phyloP scores from a whole-genome alignment of 2,888 invertebrate genomes.

The Rotaria magnacalcarata region DNA sequence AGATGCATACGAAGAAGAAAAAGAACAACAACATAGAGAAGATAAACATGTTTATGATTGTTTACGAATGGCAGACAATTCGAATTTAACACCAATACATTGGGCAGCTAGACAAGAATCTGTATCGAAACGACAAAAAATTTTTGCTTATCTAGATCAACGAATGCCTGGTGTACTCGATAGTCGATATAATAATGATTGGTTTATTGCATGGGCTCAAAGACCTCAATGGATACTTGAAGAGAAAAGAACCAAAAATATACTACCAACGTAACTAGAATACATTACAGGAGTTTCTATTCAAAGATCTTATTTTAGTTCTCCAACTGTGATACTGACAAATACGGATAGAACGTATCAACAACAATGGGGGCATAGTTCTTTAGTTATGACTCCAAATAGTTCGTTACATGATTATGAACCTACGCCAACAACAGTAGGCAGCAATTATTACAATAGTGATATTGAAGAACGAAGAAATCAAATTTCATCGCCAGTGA shows the following conservation, averaged over 20 bases:
- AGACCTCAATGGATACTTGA: neutral
- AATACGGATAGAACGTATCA: neutral
- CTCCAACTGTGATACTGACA: neutral
- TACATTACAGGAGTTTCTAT: no score
- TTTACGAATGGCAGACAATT: neutral
- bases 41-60: neutral
- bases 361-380: neutral
- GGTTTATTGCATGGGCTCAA: neutral
- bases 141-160: neutral
- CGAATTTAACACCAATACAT: neutral
- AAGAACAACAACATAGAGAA: neutral
- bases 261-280: neutral
- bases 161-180: constrained; percentile 9
- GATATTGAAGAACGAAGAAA: neutral
- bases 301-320: no score
- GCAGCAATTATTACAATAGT: neutral
- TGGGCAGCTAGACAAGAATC: constrained; percentile 14
- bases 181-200: neutral
- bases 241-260: neutral
- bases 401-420: neutral
- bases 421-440: neutral
- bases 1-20: neutral
- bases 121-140: neutral
- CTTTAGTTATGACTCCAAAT: neutral
- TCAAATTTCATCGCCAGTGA: neutral